Conservation (phyloP, 2,888 invertebrate species). For the Hedya salicella region DNA sequence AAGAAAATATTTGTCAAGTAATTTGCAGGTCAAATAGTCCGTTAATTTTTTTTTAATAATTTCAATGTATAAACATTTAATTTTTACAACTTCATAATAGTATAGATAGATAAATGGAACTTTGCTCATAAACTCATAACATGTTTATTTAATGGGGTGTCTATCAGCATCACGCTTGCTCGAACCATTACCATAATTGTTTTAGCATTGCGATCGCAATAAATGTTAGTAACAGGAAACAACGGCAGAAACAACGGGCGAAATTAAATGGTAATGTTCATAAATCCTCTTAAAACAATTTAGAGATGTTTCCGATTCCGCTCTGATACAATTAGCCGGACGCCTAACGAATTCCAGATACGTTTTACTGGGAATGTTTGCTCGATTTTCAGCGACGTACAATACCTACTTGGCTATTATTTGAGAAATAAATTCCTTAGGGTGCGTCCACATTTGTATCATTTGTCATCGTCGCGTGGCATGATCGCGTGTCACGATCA, state of each 20-base stretch:
- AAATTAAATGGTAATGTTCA: conserved; percentile 40
- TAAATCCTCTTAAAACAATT: conserved; percentile 42
- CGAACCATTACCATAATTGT: conserved; percentile 40
- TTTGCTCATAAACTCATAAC: conserved; percentile 19
- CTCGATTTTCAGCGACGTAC: too few species aligned
- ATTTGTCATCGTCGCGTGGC: too few species aligned
- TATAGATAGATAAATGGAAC: conserved; percentile 20
- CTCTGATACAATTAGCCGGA: conserved; percentile 27
- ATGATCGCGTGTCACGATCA: too few species aligned
- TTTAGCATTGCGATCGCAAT: conserved; percentile 23
- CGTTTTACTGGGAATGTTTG: conserved; percentile 6
- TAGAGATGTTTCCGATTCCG: conserved; percentile 34
- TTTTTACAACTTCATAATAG: too few species aligned
- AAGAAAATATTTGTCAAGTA: too few species aligned
- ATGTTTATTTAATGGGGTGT: conserved; percentile 36
- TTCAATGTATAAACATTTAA: too few species aligned
- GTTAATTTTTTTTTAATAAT: too few species aligned
- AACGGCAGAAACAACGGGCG: conserved; percentile 20
- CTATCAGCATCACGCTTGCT: conserved; percentile 35
- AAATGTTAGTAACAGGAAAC: conserved; percentile 30
- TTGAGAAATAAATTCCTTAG: too few species aligned
- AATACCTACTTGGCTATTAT: too few species aligned
- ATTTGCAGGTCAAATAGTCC: too few species aligned
- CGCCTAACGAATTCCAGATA: conserved; percentile 27
- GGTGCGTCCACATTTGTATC: too few species aligned